Percentiles rank a stretch among this genome's conserved stretches.
Conservation (phyloP, 2,113 vertebrate genomes). For the Istiophorus platypterus region DNA sequence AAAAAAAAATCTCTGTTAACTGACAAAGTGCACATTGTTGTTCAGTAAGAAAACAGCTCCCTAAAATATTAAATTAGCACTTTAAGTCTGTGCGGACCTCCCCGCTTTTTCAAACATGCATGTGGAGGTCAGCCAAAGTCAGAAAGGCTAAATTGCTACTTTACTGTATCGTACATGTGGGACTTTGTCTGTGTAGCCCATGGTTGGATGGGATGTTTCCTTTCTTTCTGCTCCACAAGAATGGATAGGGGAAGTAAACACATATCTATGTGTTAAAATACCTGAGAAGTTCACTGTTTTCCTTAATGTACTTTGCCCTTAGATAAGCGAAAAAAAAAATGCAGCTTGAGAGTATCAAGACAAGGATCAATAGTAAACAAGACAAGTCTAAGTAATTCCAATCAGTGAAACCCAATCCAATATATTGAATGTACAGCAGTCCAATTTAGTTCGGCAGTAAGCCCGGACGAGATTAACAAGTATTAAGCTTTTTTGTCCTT, state of each 20-base stretch:
- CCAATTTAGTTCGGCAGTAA: conserved; percentile 32
- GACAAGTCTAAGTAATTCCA: conserved; percentile 29
- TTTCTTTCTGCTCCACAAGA: too few relatives aligned
- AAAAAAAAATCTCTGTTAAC: neutral
- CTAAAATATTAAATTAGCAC: conserved; percentile 16
- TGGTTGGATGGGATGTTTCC: neutral
- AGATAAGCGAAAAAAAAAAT: neutral
- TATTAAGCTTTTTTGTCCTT: conserved; percentile 19
- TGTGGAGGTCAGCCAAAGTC: neutral
- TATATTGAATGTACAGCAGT: conserved; percentile 34
- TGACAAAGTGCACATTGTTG: neutral
- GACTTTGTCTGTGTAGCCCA: neutral
- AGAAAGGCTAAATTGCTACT: neutral
- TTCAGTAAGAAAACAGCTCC: neutral
- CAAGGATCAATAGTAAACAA: conserved; percentile 37
- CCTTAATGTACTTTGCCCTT: neutral
- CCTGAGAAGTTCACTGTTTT: neutral
- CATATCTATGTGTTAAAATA: too few relatives aligned
- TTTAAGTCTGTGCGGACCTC: neutral
- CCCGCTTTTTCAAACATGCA: neutral
- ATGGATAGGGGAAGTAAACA: neutral
- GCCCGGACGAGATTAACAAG: conserved; percentile 38
- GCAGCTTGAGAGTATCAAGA: neutral
- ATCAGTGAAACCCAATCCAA: conserved; percentile 31
- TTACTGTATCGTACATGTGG: too few relatives aligned